Conservation (phyloP, 2,888 invertebrate genomes). For the Chloroclysta siterata region DNA sequence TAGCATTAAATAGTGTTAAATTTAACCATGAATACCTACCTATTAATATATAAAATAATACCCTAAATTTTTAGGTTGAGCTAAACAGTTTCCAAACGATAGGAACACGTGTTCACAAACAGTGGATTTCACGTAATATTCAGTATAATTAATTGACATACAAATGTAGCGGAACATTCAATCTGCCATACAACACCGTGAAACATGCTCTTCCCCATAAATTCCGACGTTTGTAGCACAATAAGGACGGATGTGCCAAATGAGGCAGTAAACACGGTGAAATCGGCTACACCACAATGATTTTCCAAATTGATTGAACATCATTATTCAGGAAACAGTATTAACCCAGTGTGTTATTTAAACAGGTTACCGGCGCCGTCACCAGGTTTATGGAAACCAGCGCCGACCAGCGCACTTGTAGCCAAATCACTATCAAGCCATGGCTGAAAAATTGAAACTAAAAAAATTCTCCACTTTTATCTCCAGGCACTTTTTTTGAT, state of each 20-base stretch:
- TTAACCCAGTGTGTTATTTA: slow-evolving; percentile 29
- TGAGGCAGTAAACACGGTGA: slow-evolving; percentile 51
- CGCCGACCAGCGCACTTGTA: neutral
- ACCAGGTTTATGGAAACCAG: neutral
- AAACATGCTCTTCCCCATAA: slow-evolving; percentile 36
- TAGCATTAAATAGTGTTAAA: too few relatives aligned
- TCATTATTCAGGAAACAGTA: slow-evolving; percentile 43
- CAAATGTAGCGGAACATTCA: slow-evolving; percentile 24
- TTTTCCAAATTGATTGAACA: slow-evolving; percentile 48
- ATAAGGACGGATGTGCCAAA: slow-evolving; percentile 52
- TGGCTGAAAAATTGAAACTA: too few relatives aligned
- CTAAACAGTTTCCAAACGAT: neutral
- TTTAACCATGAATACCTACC: neutral
- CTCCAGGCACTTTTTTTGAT: too few relatives aligned
- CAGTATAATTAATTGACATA: slow-evolving; percentile 8
- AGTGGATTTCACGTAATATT: neutral
- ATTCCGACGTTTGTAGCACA: slow-evolving; percentile 38
- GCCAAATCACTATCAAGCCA: too few relatives aligned
- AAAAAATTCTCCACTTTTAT: too few relatives aligned
- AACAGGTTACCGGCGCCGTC: slow-evolving; percentile 6
- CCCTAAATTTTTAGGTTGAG: neutral
- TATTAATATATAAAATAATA: neutral
- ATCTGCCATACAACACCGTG: slow-evolving; percentile 22
- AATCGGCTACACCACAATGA: slow-evolving; percentile 47
- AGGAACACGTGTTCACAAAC: neutral